Percentiles rank a stretch among this genome's conserved stretches.
Conservation (phyloP, 2,888 invertebrate species). For the Brenthis hecate region DNA sequence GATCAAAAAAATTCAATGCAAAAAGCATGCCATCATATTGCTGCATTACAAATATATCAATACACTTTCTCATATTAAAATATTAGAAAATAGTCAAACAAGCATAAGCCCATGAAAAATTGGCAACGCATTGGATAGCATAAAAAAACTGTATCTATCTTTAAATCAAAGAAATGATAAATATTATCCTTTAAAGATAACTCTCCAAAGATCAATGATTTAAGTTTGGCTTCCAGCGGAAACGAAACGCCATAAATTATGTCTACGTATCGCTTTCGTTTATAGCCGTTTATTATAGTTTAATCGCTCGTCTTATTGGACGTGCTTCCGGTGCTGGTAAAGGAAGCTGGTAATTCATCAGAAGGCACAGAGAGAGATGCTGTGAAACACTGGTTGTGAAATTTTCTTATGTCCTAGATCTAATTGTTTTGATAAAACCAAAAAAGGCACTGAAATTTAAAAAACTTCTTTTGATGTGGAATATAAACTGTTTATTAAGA, state of each 20-base stretch:
- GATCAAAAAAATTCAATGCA: too few relatives aligned
- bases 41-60: too few relatives aligned
- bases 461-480: too few relatives aligned
- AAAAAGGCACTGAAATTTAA: too few relatives aligned
- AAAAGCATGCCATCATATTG: too few relatives aligned
- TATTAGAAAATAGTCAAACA: too few relatives aligned
- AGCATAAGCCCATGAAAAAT: too few relatives aligned
- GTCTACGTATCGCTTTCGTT: constrained; percentile 12
- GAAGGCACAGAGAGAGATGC: background rate
- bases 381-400: background rate
- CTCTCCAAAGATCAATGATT: constrained; percentile 7
- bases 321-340: constrained; percentile 9
- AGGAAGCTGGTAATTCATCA: constrained; percentile 19
- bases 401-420: background rate
- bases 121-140: too few relatives aligned
- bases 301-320: constrained; percentile 19
- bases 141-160: background rate
- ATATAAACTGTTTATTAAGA: too few relatives aligned
- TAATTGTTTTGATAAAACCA: too few relatives aligned
- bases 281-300: constrained; percentile 16
- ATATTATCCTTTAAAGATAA: background rate
- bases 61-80: too few relatives aligned
- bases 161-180: background rate
- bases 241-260: constrained; percentile 11
- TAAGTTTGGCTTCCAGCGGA: constrained; percentile 17